phyloP scores from a whole-genome alignment of 2,113 vertebrate genomes.

The Noctilio leporinus region DNA sequence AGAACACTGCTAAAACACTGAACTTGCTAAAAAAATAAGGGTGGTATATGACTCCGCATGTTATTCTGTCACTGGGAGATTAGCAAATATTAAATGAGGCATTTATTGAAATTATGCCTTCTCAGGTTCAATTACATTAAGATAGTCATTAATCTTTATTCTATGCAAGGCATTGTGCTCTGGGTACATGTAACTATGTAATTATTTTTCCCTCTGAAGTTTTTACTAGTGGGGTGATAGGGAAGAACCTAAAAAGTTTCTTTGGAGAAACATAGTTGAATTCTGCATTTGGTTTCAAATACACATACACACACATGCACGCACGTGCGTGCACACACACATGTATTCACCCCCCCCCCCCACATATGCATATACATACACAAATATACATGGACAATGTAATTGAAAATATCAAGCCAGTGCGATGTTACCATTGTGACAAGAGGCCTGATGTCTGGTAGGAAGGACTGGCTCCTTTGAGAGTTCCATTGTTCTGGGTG shows the following conservation, averaged over 20 bases:
- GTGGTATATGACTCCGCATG: not conserved
- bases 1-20: not conserved
- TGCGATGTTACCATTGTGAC: constrained; percentile 91
- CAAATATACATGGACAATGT: not conserved
- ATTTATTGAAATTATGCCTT: constrained; percentile 7
- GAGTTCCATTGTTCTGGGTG: constrained; percentile 93
- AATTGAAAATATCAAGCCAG: not conserved
- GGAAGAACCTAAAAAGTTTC: not conserved
- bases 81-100: not conserved
- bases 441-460: constrained; percentile 90
- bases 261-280: constrained; percentile 20
- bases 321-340: too few relatives aligned
- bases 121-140: not conserved
- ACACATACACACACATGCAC: not conserved
- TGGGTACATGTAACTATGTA: not conserved
- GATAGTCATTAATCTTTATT: not conserved
- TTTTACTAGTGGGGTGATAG: not conserved
- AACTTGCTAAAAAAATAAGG: not conserved
- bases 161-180: not conserved
- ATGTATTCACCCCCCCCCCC: not conserved
- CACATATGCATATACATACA: not conserved
- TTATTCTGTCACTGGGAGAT: not conserved
- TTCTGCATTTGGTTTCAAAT: not conserved
- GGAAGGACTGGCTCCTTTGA: constrained; percentile 92
- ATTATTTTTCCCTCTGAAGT: not conserved